Evolutionary conservation across 1,140 invertebrate species (phyloP), one percentile per base, ranked within the genome.

Genomic region (Anastrepha obliqua): DNA sequence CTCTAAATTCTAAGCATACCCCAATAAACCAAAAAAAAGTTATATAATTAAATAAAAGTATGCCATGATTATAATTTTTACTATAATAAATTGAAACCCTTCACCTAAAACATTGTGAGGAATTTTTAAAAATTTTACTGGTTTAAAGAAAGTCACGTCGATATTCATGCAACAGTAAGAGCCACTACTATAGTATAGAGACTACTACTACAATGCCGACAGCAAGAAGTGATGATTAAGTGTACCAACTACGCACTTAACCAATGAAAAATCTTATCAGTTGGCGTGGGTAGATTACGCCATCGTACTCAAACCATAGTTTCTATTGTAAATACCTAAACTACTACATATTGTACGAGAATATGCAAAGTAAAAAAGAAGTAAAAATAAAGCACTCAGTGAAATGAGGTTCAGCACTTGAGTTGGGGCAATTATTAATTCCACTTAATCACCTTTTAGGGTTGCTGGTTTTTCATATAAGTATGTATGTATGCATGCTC

Each of bases 201-300:
- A 29, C 29, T 29, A 29, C 29, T 29, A 29, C 29, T 29, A 0
- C 29, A 29, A 29, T 29, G 29, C 29, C 5, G 4, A 20, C 17
- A 64, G 5, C n/a, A 17, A 64, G 20, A 64, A 55, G 51, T 55
- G 51, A 11, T 55, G 51, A 55, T 55, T 74, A n/a, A 67, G 29
- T 67, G 20, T 8, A 67, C 2, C 29, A 20, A 64, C n/a, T 29
- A 67, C 13, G 29, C 39, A 11, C 64, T 67, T 67, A 29, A 20
- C 64, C 64, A 67, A 74, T 44, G 67, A 74, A 44, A 74, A 74
- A 74, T 44, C 67, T 74, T 74, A 44, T 74, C 67, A 74, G 67
- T 39, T 8, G 15, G 13, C 39, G 64, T 39, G 39, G 20, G 64
- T 67, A 39, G 29, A 67, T 67, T 67, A 67, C 64, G 64, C 29